These are phyloP conservation scores for Drosophila vallismaia DNA, from an alignment of 2,888 invertebrate genomes.

Conservation along the genomic window DNA sequence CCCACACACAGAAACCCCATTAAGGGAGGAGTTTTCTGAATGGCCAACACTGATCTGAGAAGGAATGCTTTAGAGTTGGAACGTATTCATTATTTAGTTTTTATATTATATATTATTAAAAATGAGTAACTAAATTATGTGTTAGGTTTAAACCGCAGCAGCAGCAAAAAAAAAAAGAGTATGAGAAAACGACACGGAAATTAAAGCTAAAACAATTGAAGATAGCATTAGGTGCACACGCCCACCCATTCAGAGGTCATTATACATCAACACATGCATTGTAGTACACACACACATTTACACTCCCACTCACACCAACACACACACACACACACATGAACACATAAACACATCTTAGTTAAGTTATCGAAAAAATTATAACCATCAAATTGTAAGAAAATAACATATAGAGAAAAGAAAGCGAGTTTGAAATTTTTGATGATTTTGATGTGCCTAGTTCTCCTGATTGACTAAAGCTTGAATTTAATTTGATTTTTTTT, in stretches of 20 bases:
- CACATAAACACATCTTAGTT: constrained; percentile 50
- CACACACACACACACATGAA: too few relatives aligned
- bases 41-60: constrained; percentile 13
- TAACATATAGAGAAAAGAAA: constrained; percentile 16
- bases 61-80: constrained; percentile 61
- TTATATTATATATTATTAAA: constrained; percentile 68
- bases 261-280: constrained; percentile 28
- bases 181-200: constrained; percentile 36
- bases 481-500: constrained; percentile 33
- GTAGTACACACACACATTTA: constrained; percentile 20
- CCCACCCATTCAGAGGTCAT: constrained; percentile 28
- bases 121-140: constrained; percentile 69
- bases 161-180: constrained; percentile 31
- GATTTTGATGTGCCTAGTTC: constrained; percentile 18
- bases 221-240: constrained; percentile 40
- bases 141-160: constrained; percentile 65
- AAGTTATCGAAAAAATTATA: constrained; percentile 49
- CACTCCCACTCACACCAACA: constrained; percentile 9
- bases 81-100: constrained; percentile 78
- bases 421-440: constrained; percentile 15
- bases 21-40: constrained; percentile 10
- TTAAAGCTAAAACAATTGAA: constrained; percentile 49
- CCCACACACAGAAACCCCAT: constrained; percentile 7
- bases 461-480: constrained; percentile 29
- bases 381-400: constrained; percentile 43